phyloP scores from a whole-genome alignment of 2,888 invertebrate genomes.

The Caenorhabditis sp. region DNA sequence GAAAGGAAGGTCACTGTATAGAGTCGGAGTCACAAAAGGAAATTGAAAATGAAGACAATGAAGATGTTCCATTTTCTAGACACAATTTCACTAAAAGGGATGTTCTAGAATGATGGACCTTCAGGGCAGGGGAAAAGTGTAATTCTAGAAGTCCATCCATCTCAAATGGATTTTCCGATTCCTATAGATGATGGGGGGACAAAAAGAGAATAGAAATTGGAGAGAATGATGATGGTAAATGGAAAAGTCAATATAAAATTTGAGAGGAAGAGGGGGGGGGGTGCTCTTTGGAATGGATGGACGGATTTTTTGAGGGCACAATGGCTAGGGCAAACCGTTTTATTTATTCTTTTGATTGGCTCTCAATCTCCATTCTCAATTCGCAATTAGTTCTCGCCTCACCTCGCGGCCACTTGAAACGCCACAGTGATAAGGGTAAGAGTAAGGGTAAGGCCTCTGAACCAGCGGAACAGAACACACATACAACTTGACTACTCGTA shows the following conservation, averaged over 20 bases:
- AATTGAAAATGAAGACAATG: neutral
- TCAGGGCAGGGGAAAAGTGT: too few relatives aligned
- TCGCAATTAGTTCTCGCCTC: too few relatives aligned
- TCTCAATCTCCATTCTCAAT: too few relatives aligned
- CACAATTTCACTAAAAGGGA: too few relatives aligned
- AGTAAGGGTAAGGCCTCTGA: too few relatives aligned
- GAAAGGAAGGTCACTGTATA: slow-evolving; percentile 12
- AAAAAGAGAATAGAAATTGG: slow-evolving; percentile 4
- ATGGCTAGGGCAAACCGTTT: neutral
- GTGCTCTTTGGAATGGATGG: neutral
- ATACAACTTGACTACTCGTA: neutral
- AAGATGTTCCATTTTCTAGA: neutral
- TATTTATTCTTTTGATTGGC: too few relatives aligned
- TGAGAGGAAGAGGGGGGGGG: slow-evolving; percentile 16
- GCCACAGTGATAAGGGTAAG: slow-evolving; percentile 2
- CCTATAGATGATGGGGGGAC: too few relatives aligned
- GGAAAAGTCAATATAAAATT: slow-evolving; percentile 38
- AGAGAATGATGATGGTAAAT: slow-evolving; percentile 32
- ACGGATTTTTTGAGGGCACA: too few relatives aligned
- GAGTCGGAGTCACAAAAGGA: neutral
- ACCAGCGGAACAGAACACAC: neutral
- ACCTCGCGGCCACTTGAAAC: slow-evolving; percentile 15
- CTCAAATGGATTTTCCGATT: too few relatives aligned
- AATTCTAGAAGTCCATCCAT: too few relatives aligned
- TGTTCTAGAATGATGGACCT: too few relatives aligned